phyloP scores from a whole-genome alignment of 2,888 invertebrate genomes.

The Cheilosia pagana region DNA sequence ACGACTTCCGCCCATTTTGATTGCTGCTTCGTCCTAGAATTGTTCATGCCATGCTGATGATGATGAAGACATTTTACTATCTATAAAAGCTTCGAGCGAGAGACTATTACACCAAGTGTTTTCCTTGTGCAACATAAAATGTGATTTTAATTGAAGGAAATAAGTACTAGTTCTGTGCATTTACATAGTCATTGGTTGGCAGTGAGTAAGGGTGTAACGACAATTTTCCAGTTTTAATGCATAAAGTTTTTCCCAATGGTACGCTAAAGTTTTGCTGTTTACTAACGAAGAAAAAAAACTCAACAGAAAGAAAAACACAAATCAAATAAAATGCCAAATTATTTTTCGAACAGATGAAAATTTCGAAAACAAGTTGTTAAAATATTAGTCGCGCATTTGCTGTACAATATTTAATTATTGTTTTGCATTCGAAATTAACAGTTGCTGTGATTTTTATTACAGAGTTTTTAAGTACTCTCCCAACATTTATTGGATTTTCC shows the following conservation, averaged over 20 bases:
- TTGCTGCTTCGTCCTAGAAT: slow-evolving; percentile 67
- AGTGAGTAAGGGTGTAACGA: slow-evolving; percentile 63
- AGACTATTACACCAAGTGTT: slow-evolving; percentile 67
- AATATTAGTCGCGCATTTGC: not conserved
- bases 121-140: slow-evolving; percentile 74
- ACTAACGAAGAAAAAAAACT: slow-evolving; percentile 14
- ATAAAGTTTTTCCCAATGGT: slow-evolving; percentile 65
- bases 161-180: slow-evolving; percentile 72
- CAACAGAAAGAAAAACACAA: not conserved
- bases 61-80: slow-evolving; percentile 70
- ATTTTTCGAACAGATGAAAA: slow-evolving; percentile 43
- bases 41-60: slow-evolving; percentile 68
- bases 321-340: slow-evolving; percentile 20
- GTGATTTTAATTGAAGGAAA: slow-evolving; percentile 75
- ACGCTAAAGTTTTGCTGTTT: slow-evolving; percentile 56
- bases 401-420: slow-evolving; percentile 5
- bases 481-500: no score
- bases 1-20: slow-evolving; percentile 74
- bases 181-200: slow-evolving; percentile 69
- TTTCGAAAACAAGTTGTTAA: slow-evolving; percentile 31
- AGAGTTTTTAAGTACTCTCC: no score
- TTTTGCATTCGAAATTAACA: not conserved
- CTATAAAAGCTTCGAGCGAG: slow-evolving; percentile 56
- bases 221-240: slow-evolving; percentile 70
- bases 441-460: no score